phyloP scores from a whole-genome alignment of 2,888 invertebrate species.

The Epistrophe grossulariae region DNA sequence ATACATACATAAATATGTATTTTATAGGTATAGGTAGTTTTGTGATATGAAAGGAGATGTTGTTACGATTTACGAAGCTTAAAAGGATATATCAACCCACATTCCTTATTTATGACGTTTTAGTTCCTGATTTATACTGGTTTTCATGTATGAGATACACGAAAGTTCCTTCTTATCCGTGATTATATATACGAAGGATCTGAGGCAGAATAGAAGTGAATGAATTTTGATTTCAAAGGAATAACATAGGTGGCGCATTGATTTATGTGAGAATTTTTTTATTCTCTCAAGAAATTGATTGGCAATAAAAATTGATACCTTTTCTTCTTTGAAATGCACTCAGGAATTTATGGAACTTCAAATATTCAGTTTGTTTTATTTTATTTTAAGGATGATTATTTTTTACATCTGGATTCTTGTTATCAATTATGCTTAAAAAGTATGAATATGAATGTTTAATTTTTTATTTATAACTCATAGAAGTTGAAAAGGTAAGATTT shows the following conservation, averaged over 20 bases:
- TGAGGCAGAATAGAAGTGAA: neutral
- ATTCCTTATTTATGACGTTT: conserved; percentile 40
- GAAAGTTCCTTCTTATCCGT: neutral
- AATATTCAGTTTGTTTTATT: neutral
- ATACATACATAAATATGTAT: neutral
- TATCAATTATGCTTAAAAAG: neutral
- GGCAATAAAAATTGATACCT: conserved; percentile 38
- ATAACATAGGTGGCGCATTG: conserved; percentile 5
- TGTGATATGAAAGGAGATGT: neutral
- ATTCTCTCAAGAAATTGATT: conserved; percentile 31
- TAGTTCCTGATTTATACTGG: conserved; percentile 16
- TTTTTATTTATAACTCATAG: neutral
- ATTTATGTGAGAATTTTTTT: conserved; percentile 31
- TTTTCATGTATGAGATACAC: neutral
- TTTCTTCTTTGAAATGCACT: conserved; percentile 9
- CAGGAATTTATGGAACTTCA: neutral
- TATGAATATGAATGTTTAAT: no score
- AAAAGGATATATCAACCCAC: neutral
- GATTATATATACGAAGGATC: neutral
- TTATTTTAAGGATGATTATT: neutral
- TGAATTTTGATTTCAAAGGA: conserved; percentile 22
- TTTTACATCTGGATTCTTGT: neutral
- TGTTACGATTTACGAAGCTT: conserved; percentile 11
- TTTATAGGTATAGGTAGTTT: neutral
- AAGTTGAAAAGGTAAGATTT: neutral